A percentile compares a stretch with the other conserved stretches of the same genome.
These are phyloP conservation scores for Iselma pallidipennis DNA, from an alignment of 2,888 invertebrate genomes.

Conservation along the genomic window DNA sequence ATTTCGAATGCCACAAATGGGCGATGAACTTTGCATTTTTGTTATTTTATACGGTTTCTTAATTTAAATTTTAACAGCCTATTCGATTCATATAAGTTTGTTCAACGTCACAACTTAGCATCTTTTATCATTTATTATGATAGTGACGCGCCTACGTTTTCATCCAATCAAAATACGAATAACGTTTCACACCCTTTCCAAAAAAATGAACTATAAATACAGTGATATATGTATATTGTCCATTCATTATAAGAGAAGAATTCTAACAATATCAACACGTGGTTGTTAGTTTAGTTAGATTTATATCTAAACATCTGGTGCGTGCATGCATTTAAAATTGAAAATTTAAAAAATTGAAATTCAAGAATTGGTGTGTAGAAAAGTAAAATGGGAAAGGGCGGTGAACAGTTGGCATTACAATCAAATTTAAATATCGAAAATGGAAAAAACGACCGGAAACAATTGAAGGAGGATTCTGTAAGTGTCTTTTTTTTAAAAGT, in stretches of 20 bases:
- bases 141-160: constrained; percentile 24
- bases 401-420: constrained; percentile 30
- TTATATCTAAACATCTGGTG: no score
- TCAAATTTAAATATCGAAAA: constrained; percentile 6
- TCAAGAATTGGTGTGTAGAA: neutral
- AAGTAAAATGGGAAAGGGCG: constrained; percentile 40
- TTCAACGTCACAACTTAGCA: neutral
- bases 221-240: no score
- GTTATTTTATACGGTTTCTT: neutral
- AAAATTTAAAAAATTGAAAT: neutral
- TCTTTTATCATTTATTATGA: constrained; percentile 7
- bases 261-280: constrained; percentile 3
- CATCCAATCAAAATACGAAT: constrained; percentile 19
- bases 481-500: neutral
- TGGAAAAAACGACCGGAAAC: constrained; percentile 5
- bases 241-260: no score
- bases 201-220: constrained; percentile 16
- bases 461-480: neutral
- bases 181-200: constrained; percentile 13
- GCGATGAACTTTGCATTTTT: neutral
- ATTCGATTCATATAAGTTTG: neutral
- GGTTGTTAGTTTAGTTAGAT: no score
- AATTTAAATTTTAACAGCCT: neutral
- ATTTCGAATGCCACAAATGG: neutral
- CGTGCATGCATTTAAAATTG: neutral